phyloP scores from a whole-genome alignment of 2,888 invertebrate species.

The Hemicrepidius hirtus region DNA sequence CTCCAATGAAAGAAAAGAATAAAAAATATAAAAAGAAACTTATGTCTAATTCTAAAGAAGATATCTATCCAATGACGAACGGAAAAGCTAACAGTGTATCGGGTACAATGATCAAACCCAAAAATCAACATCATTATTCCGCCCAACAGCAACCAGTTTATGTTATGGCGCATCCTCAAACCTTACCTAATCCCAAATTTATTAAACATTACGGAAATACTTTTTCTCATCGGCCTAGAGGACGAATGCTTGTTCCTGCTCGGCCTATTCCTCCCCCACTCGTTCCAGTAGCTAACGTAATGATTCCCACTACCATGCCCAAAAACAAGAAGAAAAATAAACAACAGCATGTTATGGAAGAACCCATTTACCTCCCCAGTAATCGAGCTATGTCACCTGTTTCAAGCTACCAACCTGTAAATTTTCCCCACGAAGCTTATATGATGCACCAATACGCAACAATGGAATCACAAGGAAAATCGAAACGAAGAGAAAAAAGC shows the following conservation, averaged over 20 bases:
- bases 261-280: conserved; percentile 72
- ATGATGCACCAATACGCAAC: conserved; percentile 76
- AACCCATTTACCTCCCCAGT: conserved; percentile 77
- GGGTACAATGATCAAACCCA: conserved; percentile 72
- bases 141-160: conserved; percentile 68
- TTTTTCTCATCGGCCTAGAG: conserved; percentile 74
- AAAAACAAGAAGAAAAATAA: conserved; percentile 75
- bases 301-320: conserved; percentile 74
- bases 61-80: conserved; percentile 76
- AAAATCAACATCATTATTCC: conserved; percentile 66
- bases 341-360: conserved; percentile 75
- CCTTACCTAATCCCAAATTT: conserved; percentile 71
- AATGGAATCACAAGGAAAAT: conserved; percentile 68
- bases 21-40: conserved; percentile 78
- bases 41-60: conserved; percentile 76
- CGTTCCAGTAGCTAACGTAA: conserved; percentile 67
- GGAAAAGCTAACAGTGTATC: conserved; percentile 69
- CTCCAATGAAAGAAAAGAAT: conserved; percentile 81
- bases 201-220: conserved; percentile 72
- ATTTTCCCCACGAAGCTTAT: conserved; percentile 77
- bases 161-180: conserved; percentile 69
- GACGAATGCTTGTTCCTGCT: conserved; percentile 76
- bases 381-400: conserved; percentile 76
- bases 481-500: conserved; percentile 77
- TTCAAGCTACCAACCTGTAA: conserved; percentile 75